Evolutionary conservation across 2,888 invertebrate genomes (phyloP).

Genomic region (Dicyrtomina minuta): DNA sequence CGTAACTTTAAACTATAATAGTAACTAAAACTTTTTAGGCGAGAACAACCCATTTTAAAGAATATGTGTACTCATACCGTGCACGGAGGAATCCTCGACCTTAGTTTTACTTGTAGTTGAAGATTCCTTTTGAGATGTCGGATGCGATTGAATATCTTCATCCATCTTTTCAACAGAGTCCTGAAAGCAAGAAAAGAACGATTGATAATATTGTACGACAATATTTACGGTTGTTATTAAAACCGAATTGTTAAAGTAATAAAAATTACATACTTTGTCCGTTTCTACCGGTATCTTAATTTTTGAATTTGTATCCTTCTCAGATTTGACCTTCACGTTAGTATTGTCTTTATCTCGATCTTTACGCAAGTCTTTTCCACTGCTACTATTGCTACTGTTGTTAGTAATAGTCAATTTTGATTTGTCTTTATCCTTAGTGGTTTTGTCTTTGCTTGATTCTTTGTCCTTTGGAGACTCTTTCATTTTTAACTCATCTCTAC

Average conservation of each 20-base stretch:
- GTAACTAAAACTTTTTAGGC: too few species aligned
- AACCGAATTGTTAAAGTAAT: not conserved
- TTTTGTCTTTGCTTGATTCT: conserved; percentile 28
- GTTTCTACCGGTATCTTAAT: conserved; percentile 33
- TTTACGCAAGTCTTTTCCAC: conserved; percentile 39
- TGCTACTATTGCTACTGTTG: conserved; percentile 41
- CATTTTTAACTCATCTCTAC: conserved; percentile 28
- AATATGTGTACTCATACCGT: too few species aligned
- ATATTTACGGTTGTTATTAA: not conserved
- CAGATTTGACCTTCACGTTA: conserved; percentile 29
- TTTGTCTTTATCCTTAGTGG: conserved; percentile 43
- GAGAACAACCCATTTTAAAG: too few species aligned
- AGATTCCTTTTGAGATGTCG: too few species aligned
- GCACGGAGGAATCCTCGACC: not conserved
- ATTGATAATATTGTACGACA: conserved; percentile 11
- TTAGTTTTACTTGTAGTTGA: too few species aligned
- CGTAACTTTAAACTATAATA: too few species aligned
- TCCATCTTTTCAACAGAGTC: conserved; percentile 11
- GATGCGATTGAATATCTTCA: too few species aligned
- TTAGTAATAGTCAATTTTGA: not conserved
- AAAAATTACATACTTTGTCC: not conserved
- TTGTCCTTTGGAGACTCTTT: conserved; percentile 26
- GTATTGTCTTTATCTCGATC: conserved; percentile 46
- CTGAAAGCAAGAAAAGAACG: conserved; percentile 21
- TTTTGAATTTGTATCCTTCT: conserved; percentile 15